Conservation (phyloP, 2,888 invertebrate genomes). For the Nomada hirtipes region DNA sequence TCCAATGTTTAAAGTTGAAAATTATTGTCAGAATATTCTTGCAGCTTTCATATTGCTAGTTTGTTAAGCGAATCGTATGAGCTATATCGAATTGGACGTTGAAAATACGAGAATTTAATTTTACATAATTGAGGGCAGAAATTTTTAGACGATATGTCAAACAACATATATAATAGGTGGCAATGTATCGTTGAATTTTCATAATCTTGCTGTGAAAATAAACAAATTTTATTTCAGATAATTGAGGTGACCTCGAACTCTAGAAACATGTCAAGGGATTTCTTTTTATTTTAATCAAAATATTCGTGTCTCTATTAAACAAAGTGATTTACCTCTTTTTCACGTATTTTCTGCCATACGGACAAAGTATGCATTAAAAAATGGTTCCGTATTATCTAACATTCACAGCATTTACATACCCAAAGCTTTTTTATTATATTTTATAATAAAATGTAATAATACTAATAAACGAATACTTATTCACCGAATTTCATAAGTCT, state of each 20-base stretch:
- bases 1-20: constrained; percentile 60
- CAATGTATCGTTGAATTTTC: background rate
- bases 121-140: background rate
- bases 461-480: constrained; percentile 36
- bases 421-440: background rate
- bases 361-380: background rate
- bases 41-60: constrained; percentile 21
- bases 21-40: constrained; percentile 65
- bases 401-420: background rate
- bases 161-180: background rate
- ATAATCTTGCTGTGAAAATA: background rate
- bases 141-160: background rate
- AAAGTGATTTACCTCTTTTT: background rate
- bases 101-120: background rate
- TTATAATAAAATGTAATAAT: constrained; percentile 27
- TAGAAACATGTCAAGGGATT: background rate
- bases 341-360: background rate
- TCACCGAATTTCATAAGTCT: constrained; percentile 25
- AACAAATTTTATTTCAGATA: background rate
- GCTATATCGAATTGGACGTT: background rate
- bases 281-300: background rate
- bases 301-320: background rate
- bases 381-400: background rate
- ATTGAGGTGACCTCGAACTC: background rate
- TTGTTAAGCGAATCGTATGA: constrained; percentile 4